Evolutionary conservation across 2,888 invertebrate genomes (phyloP), one percentile per base, ranked within the genome.

Genomic region (Sphaerophoria taeniata): DNA sequence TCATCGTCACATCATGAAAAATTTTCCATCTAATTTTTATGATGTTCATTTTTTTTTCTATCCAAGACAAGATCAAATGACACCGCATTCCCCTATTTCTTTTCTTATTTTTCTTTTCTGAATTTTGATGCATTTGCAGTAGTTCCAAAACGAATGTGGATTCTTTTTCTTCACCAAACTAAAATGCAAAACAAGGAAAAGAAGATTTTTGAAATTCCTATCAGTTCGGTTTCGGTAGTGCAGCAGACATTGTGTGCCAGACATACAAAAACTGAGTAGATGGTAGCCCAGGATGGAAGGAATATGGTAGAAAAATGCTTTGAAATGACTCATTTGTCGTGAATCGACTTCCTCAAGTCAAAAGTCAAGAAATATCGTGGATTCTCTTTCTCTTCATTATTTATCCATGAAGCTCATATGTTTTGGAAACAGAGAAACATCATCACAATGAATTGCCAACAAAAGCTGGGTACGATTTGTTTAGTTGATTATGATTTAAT

Each of bases 111-210:
- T 63, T 2, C 24, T 55, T 45, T 58, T 51, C 33, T 39, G 2
- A 1, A 9, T 14, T 5, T 16, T 1, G 45, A 16, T 34, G 60
- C 39, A 12, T 34, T 16, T 36, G 60, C 49, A 65, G 53, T 31
- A 49, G 53, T 63, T 63, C 34, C 63, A 63, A 67, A 53, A 72
- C 45, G 34, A 73, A 73, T 63, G 36, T 65, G 71, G 33, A 58
- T 71, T 36, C 61, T 47, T 47, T 53, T 65, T 31, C 39, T 53
- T 65, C 47, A 49, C 65, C 65, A 74, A 72, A 72, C 73, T 60
- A 60, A 31, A 73, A 79, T 79, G 78, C 72, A 73, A 72, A 79
- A 55, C 61, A 56, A 61, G 36, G 63, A 33, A 69, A 70, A 74
- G 24, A 75, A 80, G 63, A 55, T 80, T 60, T 75, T 7, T 49